Evolutionary conservation across 2,113 vertebrate genomes (phyloP).

Genomic region (Loxodonta africana): DNA sequence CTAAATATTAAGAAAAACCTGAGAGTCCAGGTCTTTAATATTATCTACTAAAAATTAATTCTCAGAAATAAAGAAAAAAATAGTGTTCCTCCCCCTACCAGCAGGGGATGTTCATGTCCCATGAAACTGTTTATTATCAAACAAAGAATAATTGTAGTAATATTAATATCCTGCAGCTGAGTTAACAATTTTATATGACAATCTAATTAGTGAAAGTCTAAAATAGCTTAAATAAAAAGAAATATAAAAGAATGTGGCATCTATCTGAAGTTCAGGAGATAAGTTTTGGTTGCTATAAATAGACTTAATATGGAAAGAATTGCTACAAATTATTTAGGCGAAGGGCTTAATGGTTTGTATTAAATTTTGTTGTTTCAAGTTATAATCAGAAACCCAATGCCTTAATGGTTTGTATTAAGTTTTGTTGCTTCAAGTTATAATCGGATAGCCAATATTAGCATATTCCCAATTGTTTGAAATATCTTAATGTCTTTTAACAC

Average conservation of each 20-base stretch:
- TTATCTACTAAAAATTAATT: slow-evolving; percentile 46
- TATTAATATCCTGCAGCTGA: slow-evolving; percentile 61
- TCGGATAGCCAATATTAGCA: background rate
- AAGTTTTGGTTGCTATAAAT: slow-evolving; percentile 73
- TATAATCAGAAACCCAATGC: background rate
- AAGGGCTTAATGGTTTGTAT: slow-evolving; percentile 35
- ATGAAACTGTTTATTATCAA: slow-evolving; percentile 49
- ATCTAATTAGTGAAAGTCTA: slow-evolving; percentile 63
- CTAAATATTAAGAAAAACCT: slow-evolving; percentile 71
- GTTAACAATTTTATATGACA: slow-evolving; percentile 65
- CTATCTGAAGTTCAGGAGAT: slow-evolving; percentile 65
- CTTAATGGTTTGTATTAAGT: background rate
- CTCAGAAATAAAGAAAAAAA: slow-evolving; percentile 20
- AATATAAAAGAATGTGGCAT: slow-evolving; percentile 42
- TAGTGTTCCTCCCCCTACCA: background rate
- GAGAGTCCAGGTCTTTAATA: background rate
- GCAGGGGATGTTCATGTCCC: background rate
- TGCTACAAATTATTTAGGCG: slow-evolving; percentile 34
- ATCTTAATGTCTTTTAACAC: background rate
- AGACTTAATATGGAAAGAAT: slow-evolving; percentile 63
- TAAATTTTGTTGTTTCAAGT: background rate
- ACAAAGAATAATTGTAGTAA: slow-evolving; percentile 47
- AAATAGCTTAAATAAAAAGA: slow-evolving; percentile 62
- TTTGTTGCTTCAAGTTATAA: background rate
- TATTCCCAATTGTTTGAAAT: background rate